Percentiles rank a stretch among this genome's conserved stretches.
Evolutionary conservation across 2,888 invertebrate genomes (phyloP).

Genomic region (Cerceris ruficornis): DNA sequence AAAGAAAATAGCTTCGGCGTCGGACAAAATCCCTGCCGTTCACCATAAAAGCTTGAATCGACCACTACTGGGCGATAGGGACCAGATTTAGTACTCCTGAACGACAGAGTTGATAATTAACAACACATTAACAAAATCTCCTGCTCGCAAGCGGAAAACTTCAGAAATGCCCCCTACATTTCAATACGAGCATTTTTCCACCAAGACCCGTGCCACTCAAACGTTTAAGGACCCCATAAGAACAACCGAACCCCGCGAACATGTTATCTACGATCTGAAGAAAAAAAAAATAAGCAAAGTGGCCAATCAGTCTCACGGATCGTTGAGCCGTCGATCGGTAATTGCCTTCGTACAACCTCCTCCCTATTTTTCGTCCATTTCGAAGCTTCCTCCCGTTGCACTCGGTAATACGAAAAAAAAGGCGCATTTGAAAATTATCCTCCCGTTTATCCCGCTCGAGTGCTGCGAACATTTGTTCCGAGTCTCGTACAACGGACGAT

Average conservation of each 20-base stretch:
- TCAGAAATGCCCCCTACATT: too few species aligned
- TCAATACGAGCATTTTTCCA: too few species aligned
- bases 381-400: not conserved
- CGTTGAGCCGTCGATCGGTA: slow-evolving; percentile 54
- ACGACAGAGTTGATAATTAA: too few species aligned
- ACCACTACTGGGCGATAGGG: too few species aligned
- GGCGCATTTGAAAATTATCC: slow-evolving; percentile 61
- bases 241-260: slow-evolving; percentile 10
- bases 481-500: slow-evolving; percentile 45
- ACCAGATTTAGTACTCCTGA: too few species aligned
- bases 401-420: too few species aligned
- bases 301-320: slow-evolving; percentile 52
- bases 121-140: too few species aligned
- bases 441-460: slow-evolving; percentile 69
- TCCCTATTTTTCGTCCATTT: not conserved
- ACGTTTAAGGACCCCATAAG: not conserved
- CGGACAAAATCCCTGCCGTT: too few species aligned
- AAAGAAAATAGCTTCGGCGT: too few species aligned
- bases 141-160: too few species aligned
- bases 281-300: slow-evolving; percentile 14
- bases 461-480: slow-evolving; percentile 48
- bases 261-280: slow-evolving; percentile 8
- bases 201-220: too few species aligned
- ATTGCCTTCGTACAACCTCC: slow-evolving; percentile 28
- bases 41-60: too few species aligned